Conservation (phyloP, 2,113 vertebrate species). For the Cyphomyrus discorhynchus region DNA sequence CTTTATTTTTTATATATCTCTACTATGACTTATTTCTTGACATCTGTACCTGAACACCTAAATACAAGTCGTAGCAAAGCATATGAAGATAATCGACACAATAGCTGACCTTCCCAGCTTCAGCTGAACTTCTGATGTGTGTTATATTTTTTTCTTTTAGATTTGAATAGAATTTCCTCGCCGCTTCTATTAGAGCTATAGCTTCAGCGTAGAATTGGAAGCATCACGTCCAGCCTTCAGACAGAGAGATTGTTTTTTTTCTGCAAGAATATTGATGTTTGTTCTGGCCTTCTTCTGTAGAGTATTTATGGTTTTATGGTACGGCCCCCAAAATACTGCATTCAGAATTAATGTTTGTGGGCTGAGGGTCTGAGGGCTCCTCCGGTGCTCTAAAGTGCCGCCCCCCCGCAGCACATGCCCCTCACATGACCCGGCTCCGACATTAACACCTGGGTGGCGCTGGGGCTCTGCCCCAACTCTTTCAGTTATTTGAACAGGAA, state of each 20-base stretch:
- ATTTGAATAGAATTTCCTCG: neutral
- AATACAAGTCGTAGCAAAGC: neutral
- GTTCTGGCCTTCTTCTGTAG: neutral
- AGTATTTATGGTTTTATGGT: neutral
- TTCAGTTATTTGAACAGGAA: constrained; percentile 43
- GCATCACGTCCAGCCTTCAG: neutral
- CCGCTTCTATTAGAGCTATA: neutral
- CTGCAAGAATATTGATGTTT: neutral
- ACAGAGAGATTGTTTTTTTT: neutral
- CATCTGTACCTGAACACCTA: neutral
- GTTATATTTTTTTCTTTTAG: neutral
- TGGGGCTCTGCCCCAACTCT: constrained; percentile 31
- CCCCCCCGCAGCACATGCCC: neutral
- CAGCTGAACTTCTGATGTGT: neutral
- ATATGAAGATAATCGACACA: neutral
- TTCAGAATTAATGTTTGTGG: neutral
- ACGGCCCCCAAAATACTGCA: neutral
- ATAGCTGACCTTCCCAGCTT: neutral
- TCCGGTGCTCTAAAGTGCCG: neutral
- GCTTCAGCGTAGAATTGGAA: neutral
- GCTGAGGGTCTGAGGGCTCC: neutral
- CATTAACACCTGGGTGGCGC: constrained; percentile 25
- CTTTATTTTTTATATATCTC: neutral
- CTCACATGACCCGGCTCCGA: neutral
- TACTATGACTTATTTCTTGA: neutral